Evolutionary conservation across 2,113 vertebrate species (phyloP).

Genomic region (Pachypanchax playfairii): DNA sequence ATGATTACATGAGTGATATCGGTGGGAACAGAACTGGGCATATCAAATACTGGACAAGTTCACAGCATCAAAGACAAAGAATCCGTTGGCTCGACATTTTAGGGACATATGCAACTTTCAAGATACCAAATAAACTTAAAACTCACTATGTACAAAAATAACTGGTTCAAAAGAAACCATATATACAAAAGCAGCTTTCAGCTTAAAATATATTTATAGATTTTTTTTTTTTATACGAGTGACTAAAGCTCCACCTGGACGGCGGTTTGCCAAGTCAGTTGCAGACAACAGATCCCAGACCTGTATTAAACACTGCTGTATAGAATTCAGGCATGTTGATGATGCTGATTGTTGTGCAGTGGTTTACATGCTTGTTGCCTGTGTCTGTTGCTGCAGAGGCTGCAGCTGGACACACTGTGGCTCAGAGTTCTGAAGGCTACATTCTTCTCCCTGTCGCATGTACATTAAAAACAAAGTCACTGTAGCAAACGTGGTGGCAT

Average conservation of each 20-base stretch:
- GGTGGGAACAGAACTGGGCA: not conserved
- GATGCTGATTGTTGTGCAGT: not conserved
- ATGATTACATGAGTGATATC: too few relatives aligned
- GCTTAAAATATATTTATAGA: constrained; percentile 64
- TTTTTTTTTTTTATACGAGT: constrained; percentile 55
- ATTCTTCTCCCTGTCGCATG: constrained; percentile 80
- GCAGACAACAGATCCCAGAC: constrained; percentile 28
- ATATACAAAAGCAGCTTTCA: constrained; percentile 66
- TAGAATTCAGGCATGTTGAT: not conserved
- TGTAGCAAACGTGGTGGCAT: constrained; percentile 94
- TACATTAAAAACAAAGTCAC: constrained; percentile 94
- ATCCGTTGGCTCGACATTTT: constrained; percentile 2
- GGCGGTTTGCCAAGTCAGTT: constrained; percentile 14
- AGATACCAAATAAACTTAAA: constrained; percentile 35
- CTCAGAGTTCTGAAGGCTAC: constrained; percentile 81
- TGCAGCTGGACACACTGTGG: constrained; percentile 69
- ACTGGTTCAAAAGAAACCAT: constrained; percentile 45
- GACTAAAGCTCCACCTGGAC: constrained; percentile 26
- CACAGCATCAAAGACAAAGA: constrained; percentile 8
- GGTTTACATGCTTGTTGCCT: constrained; percentile 85
- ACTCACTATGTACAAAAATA: constrained; percentile 43
- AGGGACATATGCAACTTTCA: constrained; percentile 14
- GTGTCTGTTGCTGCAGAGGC: constrained; percentile 83
- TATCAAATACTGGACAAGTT: not conserved
- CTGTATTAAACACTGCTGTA: constrained; percentile 8